Evolutionary conservation across 2,797 vertebrate species (phyloP), one percentile per base, ranked within the genome.

Genomic region (Bucorvus abyssinicus): DNA sequence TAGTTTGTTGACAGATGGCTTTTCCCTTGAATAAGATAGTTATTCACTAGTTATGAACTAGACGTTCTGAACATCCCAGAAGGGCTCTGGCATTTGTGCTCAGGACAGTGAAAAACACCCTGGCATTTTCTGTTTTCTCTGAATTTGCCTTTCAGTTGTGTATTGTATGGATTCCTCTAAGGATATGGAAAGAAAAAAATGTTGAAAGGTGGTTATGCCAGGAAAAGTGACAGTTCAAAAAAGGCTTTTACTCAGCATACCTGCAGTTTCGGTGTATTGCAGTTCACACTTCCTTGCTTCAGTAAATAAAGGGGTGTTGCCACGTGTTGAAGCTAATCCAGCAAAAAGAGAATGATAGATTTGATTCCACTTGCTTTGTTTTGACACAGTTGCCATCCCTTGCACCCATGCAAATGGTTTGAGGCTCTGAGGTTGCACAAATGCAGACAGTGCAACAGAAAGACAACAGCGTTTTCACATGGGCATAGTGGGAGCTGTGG

Each of bases 1-100:
- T 92, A 96, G 86, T 95, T 93, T 92, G 93, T 95, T 96, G 96
- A 93, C 95, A 95, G 95, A 96, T 97, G 95, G 88, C 84, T 94
- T 95, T 96, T 95, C 86, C 79, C 94, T 93, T 94, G 93, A 96
- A 96, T 96, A 96, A 96, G 95, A 96, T 92, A 95, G 38, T 40
- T 40, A 40, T 40, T 40, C 38, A 40, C 12, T 84, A 91, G 91
- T 88, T 40, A 40, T 8, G 38, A 90, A 94, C 87, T 94, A 86
- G 95, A 96, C 79, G 90, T 96, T 96, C 94, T 88, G 87, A 94
- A 88, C 80, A 89, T 95, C 95, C 93, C 95, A 97, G 91, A 94
- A 96, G 88, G 69, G 86, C 89, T 90, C 82, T 96, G 93, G 88
- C 85, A 89, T 92, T 97, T 96, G 91, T 92, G 86, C 93, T 94